Conservation (phyloP, 64 coral and sea anemone genomes). For the Dendrophyllia cribrosa region DNA sequence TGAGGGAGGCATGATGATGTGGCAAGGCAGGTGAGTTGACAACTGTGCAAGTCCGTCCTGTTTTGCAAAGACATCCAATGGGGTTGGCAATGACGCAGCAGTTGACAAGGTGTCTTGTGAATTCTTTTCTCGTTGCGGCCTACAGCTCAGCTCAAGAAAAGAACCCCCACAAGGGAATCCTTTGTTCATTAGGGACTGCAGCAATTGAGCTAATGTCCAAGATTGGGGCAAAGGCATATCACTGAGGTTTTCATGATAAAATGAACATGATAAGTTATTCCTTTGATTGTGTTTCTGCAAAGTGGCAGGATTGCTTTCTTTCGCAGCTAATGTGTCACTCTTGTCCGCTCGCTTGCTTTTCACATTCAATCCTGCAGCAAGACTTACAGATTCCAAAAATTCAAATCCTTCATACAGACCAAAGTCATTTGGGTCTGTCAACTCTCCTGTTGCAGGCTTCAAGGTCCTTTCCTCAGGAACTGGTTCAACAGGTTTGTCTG, state of each 20-base stretch:
- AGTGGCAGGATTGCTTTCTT: constrained; percentile 39
- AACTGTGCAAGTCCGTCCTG: constrained; percentile 83
- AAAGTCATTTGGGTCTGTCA: constrained; percentile 45
- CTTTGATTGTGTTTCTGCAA: constrained; percentile 30
- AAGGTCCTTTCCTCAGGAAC: neutral
- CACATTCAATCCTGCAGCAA: constrained; percentile 91
- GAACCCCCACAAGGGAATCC: constrained; percentile 64
- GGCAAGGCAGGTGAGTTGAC: constrained; percentile 72
- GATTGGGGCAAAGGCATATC: constrained; percentile 36
- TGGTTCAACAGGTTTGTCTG: constrained; percentile 14
- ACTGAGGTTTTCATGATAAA: constrained; percentile 59
- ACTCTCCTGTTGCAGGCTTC: constrained; percentile 23
- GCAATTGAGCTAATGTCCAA: constrained; percentile 57
- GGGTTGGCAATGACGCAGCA: constrained; percentile 43
- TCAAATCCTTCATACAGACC: constrained; percentile 72
- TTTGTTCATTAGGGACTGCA: constrained; percentile 59
- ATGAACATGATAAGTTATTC: constrained; percentile 2
- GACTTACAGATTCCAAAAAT: constrained; percentile 76
- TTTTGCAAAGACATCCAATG: constrained; percentile 82
- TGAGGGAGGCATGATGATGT: constrained; percentile 17
- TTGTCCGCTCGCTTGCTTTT: constrained; percentile 89
- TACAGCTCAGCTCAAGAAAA: constrained; percentile 62
- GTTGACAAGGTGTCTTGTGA: neutral
- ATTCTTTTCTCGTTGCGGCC: neutral
- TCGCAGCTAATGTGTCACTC: neutral